phyloP scores from a whole-genome alignment of 1,140 invertebrate genomes.

The Cheumatopsyche charites region DNA sequence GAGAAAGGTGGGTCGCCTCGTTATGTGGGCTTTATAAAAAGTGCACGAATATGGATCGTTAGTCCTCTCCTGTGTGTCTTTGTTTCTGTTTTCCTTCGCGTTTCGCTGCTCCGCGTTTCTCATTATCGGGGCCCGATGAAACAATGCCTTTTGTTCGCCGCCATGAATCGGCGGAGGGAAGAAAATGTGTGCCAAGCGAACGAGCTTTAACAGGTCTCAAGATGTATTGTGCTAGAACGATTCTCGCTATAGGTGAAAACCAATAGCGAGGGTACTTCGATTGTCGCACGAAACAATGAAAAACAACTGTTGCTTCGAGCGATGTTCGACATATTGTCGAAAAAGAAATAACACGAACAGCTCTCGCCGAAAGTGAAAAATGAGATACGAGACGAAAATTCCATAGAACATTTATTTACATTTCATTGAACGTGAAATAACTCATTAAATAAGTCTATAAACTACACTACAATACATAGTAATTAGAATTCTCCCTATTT shows the following conservation, averaged over 20 bases:
- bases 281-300: slow-evolving; percentile 21
- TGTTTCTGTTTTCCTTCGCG: slow-evolving; percentile 26
- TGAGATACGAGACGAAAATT: no score
- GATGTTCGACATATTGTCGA: slow-evolving; percentile 18
- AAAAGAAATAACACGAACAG: neutral
- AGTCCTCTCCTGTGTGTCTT: slow-evolving; percentile 19
- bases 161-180: neutral
- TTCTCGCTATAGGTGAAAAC: slow-evolving; percentile 16
- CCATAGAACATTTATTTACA: no score
- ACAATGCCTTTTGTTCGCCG: slow-evolving; percentile 1
- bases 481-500: no score
- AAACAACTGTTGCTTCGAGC: slow-evolving; percentile 24
- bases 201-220: slow-evolving; percentile 25
- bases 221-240: slow-evolving; percentile 21
- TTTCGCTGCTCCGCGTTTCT: slow-evolving; percentile 17
- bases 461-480: no score
- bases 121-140: neutral
- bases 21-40: slow-evolving; percentile 19
- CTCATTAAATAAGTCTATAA: no score
- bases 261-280: slow-evolving; percentile 20
- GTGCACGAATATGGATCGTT: slow-evolving; percentile 3
- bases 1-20: neutral
- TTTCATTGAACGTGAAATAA: no score
- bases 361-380: no score
- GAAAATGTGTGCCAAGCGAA: slow-evolving; percentile 24